Evolutionary conservation across 2,113 vertebrate genomes (phyloP), one percentile per base, ranked within the genome.

Genomic region (Brachirus orientalis): DNA sequence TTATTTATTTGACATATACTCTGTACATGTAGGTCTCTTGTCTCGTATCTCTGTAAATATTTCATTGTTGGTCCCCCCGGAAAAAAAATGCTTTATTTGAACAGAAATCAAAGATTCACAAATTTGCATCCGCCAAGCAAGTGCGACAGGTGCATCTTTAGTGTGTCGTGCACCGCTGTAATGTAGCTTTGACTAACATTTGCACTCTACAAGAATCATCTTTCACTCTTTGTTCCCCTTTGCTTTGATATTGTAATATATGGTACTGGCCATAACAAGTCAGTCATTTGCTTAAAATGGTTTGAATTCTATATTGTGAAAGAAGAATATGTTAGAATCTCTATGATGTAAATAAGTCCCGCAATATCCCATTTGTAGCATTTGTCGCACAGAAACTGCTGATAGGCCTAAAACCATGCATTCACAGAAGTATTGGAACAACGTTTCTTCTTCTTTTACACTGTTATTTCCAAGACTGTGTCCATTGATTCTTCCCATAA

Each of bases 31-130:
- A 68, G 60, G 67, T 80, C 35, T 76, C 69, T 43, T 43, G 11
- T 43, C 12, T 13, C 6, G 61, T 68, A 63, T 84, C 58, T 69
- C 69, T 92, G 87, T 92, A 92, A 85, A 91, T 92, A 90, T 79
- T 50, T 38, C 12, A 76, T 63, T 48, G 22, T 59, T 11, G 14
- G 63, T 58, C 41, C 69, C 51, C 11, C n/a, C 18, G 12, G 12
- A 43, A 43, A 44, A 68, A 53, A 77, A 67, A 75, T 59, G 67
- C 67, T 71, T 75, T 63, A 67, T 65, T 14, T 6, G 44, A 64
- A 55, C 63, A 76, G 14, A 36, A 52, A 62, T 22, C 35, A 69
- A 70, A 79, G 40, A 64, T 35, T 78, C 74, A 54, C 19, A 50
- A 37, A 52, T 74, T 59, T 56, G 64, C 48, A 45, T 74, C 53